Percentiles rank a stretch among this genome's conserved stretches.
Evolutionary conservation across 2,888 invertebrate species (phyloP).

Genomic region (Cantharis nigra): DNA sequence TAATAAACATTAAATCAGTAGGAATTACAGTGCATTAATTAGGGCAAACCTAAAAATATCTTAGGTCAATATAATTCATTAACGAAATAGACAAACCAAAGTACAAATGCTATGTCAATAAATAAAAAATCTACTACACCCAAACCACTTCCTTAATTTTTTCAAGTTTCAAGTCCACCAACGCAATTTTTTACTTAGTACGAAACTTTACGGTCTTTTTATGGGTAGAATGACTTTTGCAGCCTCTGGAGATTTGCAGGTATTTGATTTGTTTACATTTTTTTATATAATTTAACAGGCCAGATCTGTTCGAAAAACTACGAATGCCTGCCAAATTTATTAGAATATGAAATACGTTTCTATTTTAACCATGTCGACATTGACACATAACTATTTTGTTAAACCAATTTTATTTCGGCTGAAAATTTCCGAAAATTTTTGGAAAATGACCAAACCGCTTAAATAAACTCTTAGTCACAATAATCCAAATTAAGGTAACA

Average conservation of each 20-base stretch:
- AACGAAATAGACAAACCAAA: constrained; percentile 7
- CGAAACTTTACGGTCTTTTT: not conserved
- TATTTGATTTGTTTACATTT: not conserved
- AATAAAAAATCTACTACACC: not conserved
- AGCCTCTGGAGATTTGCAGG: not conserved
- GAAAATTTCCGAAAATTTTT: not conserved
- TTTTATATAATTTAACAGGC: not conserved
- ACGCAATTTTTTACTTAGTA: not conserved
- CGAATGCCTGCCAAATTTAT: not conserved
- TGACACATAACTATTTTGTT: constrained; percentile 13
- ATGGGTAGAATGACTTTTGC: not conserved
- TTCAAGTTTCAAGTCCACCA: not conserved
- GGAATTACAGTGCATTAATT: constrained; percentile 3
- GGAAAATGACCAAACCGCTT: not conserved
- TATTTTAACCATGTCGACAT: constrained; percentile 15
- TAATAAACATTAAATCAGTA: constrained; percentile 1
- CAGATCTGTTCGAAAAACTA: not conserved
- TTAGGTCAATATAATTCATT: constrained; percentile 13
- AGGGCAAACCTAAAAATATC: constrained; percentile 24
- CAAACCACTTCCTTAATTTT: not conserved
- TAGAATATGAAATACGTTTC: not conserved
- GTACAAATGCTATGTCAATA: not conserved
- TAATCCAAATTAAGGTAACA: not conserved
- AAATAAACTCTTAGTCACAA: not conserved
- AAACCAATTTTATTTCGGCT: not conserved